Percentiles rank a stretch among this genome's conserved stretches.
Conservation (phyloP, 2,888 invertebrate genomes). For the Drosophila borborema region DNA sequence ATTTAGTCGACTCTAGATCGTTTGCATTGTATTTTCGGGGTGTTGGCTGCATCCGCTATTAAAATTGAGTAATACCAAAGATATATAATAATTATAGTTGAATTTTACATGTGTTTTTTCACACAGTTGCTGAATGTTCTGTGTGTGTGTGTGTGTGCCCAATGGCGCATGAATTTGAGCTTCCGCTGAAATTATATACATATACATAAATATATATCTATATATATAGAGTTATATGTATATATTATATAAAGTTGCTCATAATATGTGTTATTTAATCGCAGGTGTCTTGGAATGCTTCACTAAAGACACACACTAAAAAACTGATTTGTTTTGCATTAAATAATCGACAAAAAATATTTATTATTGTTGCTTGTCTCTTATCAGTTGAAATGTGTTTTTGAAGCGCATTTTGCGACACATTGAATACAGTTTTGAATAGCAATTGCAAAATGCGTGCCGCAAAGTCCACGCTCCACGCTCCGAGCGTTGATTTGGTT, state of each 20-base stretch:
- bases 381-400: conserved; percentile 44
- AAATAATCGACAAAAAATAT: conserved; percentile 43
- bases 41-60: conserved; percentile 48
- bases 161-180: conserved; percentile 28
- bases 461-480: conserved; percentile 37
- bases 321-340: conserved; percentile 30
- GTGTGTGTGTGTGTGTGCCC: conserved; percentile 10
- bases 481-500: conserved; percentile 44
- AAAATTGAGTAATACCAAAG: conserved; percentile 18
- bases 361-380: conserved; percentile 20
- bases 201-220: background rate
- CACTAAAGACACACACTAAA: conserved; percentile 4
- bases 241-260: background rate
- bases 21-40: conserved; percentile 19
- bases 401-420: conserved; percentile 59
- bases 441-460: conserved; percentile 76
- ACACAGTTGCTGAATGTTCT: background rate
- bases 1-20: background rate
- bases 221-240: background rate
- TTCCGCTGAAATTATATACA: conserved; percentile 22
- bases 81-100: conserved; percentile 6
- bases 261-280: conserved; percentile 6
- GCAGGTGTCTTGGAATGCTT: conserved; percentile 2
- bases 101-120: conserved; percentile 18
- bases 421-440: conserved; percentile 53